A percentile compares a stretch with the other conserved stretches of the same genome.
Conservation (phyloP, 2,888 invertebrate species). For the Morpho achilles region DNA sequence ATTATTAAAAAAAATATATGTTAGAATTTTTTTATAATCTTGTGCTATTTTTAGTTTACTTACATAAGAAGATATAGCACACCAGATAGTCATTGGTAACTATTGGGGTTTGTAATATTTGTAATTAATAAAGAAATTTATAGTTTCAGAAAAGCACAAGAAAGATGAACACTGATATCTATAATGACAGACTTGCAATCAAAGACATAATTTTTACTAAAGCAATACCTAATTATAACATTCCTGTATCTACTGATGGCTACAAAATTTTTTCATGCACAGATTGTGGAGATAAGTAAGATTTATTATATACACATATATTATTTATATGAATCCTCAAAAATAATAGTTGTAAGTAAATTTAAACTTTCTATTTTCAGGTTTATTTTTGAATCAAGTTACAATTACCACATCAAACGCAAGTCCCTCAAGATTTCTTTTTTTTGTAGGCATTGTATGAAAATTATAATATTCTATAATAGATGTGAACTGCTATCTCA, state of each 20-base stretch:
- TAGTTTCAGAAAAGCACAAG: no score
- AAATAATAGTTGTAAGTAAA: conserved; percentile 1
- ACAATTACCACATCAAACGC: conserved; percentile 56
- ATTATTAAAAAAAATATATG: no score
- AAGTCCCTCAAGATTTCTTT: conserved; percentile 65
- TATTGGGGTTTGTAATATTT: no score
- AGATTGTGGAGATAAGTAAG: conserved; percentile 78
- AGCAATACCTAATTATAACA: conserved; percentile 54
- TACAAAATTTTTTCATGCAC: conserved; percentile 67
- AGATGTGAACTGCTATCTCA: conserved; percentile 69
- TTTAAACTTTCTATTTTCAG: conserved; percentile 44
- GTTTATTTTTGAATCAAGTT: conserved; percentile 60
- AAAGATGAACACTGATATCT: conserved; percentile 16
- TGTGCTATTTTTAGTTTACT: no score
- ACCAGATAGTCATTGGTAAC: no score
- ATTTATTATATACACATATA: conserved; percentile 5
- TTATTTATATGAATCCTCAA: conserved; percentile 1
- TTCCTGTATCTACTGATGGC: conserved; percentile 51
- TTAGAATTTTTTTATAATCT: no score
- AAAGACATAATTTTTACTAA: conserved; percentile 65
- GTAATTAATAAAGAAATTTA: no score
- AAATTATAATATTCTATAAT: conserved; percentile 55
- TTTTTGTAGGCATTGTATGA: conserved; percentile 56
- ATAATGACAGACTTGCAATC: conserved; percentile 52
- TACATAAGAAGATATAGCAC: no score